A percentile compares a stretch with the other conserved stretches of the same genome.
phyloP scores from a whole-genome alignment of 2,797 vertebrate species.

The Varecia variegata region DNA sequence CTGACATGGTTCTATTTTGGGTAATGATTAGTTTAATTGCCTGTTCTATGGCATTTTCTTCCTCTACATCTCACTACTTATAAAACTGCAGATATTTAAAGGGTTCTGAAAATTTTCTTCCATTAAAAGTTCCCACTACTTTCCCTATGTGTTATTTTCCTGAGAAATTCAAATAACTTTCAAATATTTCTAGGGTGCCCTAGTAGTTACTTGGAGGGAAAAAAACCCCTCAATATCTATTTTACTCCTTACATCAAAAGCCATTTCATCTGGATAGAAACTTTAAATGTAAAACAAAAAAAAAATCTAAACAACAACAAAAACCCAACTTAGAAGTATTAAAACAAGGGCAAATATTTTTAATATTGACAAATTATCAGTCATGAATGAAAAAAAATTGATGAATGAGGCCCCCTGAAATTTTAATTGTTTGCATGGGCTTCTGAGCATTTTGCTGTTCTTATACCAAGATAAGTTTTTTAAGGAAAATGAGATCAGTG shows the following conservation, averaged over 20 bases:
- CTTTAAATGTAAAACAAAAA: slow-evolving; percentile 33
- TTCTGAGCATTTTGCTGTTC: background rate
- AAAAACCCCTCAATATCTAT: background rate
- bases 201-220: background rate
- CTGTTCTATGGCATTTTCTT: slow-evolving; percentile 14
- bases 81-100: slow-evolving; percentile 25
- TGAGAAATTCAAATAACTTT: slow-evolving; percentile 17
- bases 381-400: slow-evolving; percentile 19
- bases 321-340: background rate
- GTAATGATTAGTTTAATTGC: slow-evolving; percentile 11
- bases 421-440: background rate
- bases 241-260: slow-evolving; percentile 3
- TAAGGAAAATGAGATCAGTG: slow-evolving; percentile 41
- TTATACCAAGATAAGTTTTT: background rate
- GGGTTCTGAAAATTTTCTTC: background rate
- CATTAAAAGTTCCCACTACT: background rate
- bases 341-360: slow-evolving; percentile 49
- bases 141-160: background rate
- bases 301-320: background rate
- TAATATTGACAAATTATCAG: slow-evolving; percentile 20
- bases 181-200: background rate
- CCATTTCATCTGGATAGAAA: slow-evolving; percentile 12
- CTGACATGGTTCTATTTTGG: background rate
- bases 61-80: background rate
- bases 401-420: background rate